These are phyloP conservation scores for Bombus superbus DNA, from an alignment of 1,140 invertebrate genomes.

Conservation along the genomic window DNA sequence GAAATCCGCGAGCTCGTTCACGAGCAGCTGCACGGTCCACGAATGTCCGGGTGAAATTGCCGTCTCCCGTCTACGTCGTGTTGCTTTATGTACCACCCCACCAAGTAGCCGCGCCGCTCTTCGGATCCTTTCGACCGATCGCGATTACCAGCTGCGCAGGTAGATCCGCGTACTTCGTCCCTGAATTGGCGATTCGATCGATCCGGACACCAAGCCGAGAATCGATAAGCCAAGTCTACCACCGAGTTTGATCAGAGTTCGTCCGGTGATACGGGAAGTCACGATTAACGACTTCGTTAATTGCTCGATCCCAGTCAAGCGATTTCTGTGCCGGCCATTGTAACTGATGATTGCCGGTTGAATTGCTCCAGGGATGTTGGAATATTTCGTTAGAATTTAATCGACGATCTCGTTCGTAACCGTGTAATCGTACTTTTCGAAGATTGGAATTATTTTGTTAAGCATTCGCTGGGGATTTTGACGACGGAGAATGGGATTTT, in stretches of 20 bases:
- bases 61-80: background rate
- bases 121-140: conserved; percentile 45
- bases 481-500: background rate
- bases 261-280: background rate
- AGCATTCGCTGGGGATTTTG: background rate
- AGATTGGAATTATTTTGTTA: background rate
- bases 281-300: conserved; percentile 22
- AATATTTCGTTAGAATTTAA: background rate
- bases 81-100: conserved; percentile 62
- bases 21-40: conserved; percentile 17
- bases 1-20: conserved; percentile 6
- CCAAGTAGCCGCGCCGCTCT: background rate
- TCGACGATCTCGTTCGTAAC: background rate
- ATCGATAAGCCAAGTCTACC: conserved; percentile 25
- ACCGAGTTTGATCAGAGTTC: background rate
- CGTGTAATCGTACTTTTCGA: background rate
- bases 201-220: conserved; percentile 2
- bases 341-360: background rate
- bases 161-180: conserved; percentile 37
- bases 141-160: conserved; percentile 36
- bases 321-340: background rate
- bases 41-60: conserved; percentile 36
- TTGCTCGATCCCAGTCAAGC: conserved; percentile 9
- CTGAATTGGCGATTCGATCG: conserved; percentile 24
- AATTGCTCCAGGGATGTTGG: background rate